A percentile compares a stretch with the other conserved stretches of the same genome.
Conservation (phyloP, 2,888 invertebrate genomes). For the Masnerella sp. region DNA sequence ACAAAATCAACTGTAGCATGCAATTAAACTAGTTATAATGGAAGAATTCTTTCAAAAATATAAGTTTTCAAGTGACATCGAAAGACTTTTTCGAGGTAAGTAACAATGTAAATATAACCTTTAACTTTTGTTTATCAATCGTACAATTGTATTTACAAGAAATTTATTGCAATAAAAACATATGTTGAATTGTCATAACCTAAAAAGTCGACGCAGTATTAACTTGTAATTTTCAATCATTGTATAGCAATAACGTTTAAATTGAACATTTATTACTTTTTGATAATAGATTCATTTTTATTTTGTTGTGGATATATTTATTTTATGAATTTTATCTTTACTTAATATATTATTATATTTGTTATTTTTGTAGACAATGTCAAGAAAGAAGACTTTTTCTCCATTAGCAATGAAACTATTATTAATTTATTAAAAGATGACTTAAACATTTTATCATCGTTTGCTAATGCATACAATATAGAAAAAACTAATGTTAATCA, state of each 20-base stretch:
- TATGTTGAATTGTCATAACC: no score
- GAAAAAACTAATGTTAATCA: no score
- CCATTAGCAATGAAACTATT: not conserved
- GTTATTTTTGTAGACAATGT: not conserved
- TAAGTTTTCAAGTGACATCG: not conserved
- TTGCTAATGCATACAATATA: not conserved
- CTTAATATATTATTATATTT: not conserved
- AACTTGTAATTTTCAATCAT: no score
- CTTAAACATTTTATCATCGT: not conserved
- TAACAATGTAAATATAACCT: no score
- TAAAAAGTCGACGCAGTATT: no score
- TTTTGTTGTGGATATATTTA: not conserved
- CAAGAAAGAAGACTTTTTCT: not conserved
- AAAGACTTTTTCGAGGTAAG: not conserved
- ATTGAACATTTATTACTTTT: no score
- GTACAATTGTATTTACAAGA: no score
- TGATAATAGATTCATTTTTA: not conserved
- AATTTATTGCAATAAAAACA: no score
- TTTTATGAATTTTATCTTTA: not conserved
- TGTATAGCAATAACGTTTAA: no score
- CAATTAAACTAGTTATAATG: no score
- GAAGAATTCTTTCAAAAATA: slow-evolving; percentile 2
- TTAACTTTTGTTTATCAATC: no score
- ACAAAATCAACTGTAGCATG: no score
- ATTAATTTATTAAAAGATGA: not conserved